These are phyloP conservation scores for Polyodon spathula DNA, from an alignment of 2,113 vertebrate genomes.

Conservation along the genomic window DNA sequence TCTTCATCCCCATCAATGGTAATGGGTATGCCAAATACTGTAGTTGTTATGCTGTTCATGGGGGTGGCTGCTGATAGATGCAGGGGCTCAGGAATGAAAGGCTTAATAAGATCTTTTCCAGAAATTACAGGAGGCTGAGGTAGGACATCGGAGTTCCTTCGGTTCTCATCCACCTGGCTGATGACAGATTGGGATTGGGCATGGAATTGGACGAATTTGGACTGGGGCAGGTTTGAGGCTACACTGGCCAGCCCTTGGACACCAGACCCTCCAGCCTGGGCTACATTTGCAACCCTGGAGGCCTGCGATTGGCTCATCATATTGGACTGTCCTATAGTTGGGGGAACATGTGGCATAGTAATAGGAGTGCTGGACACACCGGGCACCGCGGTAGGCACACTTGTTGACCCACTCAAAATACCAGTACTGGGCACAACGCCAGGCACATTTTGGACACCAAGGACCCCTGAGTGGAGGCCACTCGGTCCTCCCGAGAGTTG, in stretches of 20 bases:
- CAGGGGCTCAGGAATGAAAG: constrained; percentile 67
- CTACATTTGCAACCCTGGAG: constrained; percentile 51
- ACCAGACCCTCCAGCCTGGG: constrained; percentile 40
- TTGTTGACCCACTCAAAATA: constrained; percentile 17
- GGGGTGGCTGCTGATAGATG: constrained; percentile 62
- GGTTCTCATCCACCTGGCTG: constrained; percentile 61
- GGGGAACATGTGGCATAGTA: constrained; percentile 61
- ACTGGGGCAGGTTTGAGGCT: constrained; percentile 53
- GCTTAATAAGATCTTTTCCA: constrained; percentile 68
- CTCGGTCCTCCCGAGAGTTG: constrained; percentile 31
- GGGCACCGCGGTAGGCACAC: constrained; percentile 43
- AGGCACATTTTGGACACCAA: constrained; percentile 69
- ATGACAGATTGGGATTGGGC: constrained; percentile 48
- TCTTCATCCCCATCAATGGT: constrained; percentile 86
- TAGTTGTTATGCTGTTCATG: constrained; percentile 74
- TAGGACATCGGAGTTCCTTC: constrained; percentile 75
- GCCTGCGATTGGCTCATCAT: constrained; percentile 57
- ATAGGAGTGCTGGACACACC: constrained; percentile 51
- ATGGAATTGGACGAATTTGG: constrained; percentile 64
- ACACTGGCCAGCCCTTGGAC: constrained; percentile 45
- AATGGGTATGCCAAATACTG: constrained; percentile 81
- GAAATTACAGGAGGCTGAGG: constrained; percentile 67
- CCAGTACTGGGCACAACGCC: constrained; percentile 45
- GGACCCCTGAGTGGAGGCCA: constrained; percentile 44
- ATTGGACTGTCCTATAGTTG: constrained; percentile 49